Evolutionary conservation across 2,113 vertebrate genomes (phyloP), one percentile per base, ranked within the genome.

Genomic region (Oceanodroma tethys): DNA sequence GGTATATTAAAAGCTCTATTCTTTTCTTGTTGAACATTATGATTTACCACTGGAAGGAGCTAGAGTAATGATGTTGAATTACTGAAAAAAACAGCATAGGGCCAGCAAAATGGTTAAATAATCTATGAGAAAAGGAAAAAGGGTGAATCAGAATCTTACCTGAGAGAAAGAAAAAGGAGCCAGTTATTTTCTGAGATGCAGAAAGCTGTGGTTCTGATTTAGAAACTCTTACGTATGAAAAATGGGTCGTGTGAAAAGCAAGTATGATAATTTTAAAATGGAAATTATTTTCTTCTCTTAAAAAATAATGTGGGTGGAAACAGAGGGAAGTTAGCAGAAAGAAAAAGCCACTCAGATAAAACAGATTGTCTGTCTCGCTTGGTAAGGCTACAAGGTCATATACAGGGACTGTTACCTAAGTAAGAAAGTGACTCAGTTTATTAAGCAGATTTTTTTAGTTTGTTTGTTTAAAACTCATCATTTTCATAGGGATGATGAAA

Each of bases 41-140:
- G 95, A 97, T 97, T 98, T 98, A 94, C 98, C 98, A 98, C 98
- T 98, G 98, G 98, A 98, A 98, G 98, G 98, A 98, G 98, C 98
- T 98, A 97, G 97, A 98, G 98, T 97, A 97, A 98, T 98, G 98
- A 94, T 96, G 82, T 97, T 98, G 97, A 95, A 95, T 96, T 95
- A 78, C 92, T 83, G 89, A 88, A 88, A 90, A 74, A 76, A 65
- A 32, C 48, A 42, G 58, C 48, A 73, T 17, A 55, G 59, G 55
- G 52, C 47, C 85, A 83, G 91, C 81, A 75, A 56, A 73, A 95
- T 90, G 82, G 95, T 97, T 97, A 97, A 98, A 97, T 90, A 94
- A 30, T 85, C 50, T 75, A 26, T 60, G 70, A 91, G 66, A 29
- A 81, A 81, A 90, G 22, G 30, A 75, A 91, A 83, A 94, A 91